A percentile compares a stretch with the other conserved stretches of the same genome.
Conservation (phyloP, 1,140 invertebrate species). For the Ostrea denselamellosa region DNA sequence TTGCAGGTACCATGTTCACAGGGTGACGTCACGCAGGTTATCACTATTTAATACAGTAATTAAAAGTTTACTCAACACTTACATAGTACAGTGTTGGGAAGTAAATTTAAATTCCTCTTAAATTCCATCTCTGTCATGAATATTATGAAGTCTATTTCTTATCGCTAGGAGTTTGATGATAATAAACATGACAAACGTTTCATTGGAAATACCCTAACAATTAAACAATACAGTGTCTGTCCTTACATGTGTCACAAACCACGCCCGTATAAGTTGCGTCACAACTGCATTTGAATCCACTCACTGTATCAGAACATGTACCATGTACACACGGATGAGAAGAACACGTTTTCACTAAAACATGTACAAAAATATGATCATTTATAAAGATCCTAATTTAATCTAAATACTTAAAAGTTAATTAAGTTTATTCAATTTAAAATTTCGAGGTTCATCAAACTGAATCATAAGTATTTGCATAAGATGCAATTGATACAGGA, state of each 20-base stretch:
- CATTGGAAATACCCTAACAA: too few relatives aligned
- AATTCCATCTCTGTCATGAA: neutral
- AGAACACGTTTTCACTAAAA: neutral
- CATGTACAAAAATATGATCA: neutral
- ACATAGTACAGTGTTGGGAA: neutral
- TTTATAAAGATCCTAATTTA: neutral
- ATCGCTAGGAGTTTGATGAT: too few relatives aligned
- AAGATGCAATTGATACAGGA: too few relatives aligned
- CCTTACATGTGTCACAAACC: neutral
- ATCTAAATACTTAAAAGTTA: neutral
- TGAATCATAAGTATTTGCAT: too few relatives aligned
- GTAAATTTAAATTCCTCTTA: neutral
- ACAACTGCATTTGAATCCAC: neutral
- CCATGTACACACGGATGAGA: slow-evolving; percentile 1
- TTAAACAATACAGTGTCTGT: too few relatives aligned
- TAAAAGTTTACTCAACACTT: neutral
- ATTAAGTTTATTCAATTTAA: too few relatives aligned
- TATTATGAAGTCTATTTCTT: too few relatives aligned
- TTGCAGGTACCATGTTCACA: neutral
- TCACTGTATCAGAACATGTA: neutral
- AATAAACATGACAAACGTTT: too few relatives aligned
- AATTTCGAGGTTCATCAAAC: too few relatives aligned
- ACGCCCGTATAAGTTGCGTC: neutral
- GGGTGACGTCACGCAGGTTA: neutral
- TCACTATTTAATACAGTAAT: neutral